Evolutionary conservation across 2,113 vertebrate genomes (phyloP).

Genomic region (Microcebus griseorufus): DNA sequence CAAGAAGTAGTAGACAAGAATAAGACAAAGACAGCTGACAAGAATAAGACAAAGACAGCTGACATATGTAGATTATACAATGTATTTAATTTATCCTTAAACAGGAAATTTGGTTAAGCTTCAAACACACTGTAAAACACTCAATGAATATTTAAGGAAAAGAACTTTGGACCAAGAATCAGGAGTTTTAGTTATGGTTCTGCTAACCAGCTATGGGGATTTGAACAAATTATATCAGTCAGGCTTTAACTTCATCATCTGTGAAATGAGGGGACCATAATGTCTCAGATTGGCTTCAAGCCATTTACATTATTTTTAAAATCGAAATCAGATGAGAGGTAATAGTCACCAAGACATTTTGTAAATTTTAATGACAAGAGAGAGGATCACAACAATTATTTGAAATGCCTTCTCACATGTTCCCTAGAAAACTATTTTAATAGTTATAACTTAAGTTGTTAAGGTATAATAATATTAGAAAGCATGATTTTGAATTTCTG

Average conservation of each 20-base stretch:
- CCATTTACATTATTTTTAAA: neutral
- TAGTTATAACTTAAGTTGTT: neutral
- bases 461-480: neutral
- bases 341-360: neutral
- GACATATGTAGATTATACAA: neutral
- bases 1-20: neutral
- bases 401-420: neutral
- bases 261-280: neutral
- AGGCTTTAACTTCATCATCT: neutral
- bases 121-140: neutral
- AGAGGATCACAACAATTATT: neutral
- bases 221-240: neutral
- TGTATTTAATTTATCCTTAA: neutral
- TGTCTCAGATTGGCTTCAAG: neutral
- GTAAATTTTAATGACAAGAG: neutral
- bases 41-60: neutral
- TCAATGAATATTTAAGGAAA: neutral
- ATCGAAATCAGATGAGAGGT: neutral
- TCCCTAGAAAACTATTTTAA: neutral
- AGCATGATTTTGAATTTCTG: neutral
- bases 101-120: neutral
- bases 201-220: neutral
- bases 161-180: neutral
- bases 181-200: neutral
- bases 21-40: neutral